Evolutionary conservation across 23 tunicate genomes (phyloP).

Genomic region (Styela plicata): DNA sequence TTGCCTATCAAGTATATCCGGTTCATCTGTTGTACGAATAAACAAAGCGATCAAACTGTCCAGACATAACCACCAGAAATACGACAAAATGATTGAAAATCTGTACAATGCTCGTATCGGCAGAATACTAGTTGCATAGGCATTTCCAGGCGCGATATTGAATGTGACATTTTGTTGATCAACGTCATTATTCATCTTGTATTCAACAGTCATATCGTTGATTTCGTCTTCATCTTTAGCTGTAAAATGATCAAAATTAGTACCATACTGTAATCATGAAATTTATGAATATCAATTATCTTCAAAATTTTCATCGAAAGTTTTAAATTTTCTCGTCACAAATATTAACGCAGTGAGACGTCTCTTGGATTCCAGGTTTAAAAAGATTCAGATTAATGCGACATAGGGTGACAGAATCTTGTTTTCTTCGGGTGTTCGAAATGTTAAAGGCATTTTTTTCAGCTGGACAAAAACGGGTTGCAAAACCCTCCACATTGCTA

Average conservation of each 20-base stretch:
- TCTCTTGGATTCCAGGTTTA: too few relatives aligned
- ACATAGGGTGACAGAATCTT: too few relatives aligned
- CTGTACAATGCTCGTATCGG: not conserved
- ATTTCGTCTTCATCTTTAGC: not conserved
- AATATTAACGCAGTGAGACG: too few relatives aligned
- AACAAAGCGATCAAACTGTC: slow-evolving; percentile 20
- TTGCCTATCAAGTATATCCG: not conserved
- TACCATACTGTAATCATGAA: too few relatives aligned
- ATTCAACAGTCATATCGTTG: not conserved
- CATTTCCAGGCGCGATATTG: slow-evolving; percentile 5
- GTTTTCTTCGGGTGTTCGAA: too few relatives aligned
- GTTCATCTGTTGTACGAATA: slow-evolving; percentile 13
- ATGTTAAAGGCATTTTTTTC: too few relatives aligned
- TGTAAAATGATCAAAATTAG: not conserved
- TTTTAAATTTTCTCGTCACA: too few relatives aligned
- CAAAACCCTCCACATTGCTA: too few relatives aligned
- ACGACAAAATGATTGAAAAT: not conserved
- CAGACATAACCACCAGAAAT: slow-evolving; percentile 28
- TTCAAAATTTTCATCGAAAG: too few relatives aligned
- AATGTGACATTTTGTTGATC: not conserved
- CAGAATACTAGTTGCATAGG: not conserved
- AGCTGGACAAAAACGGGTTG: too few relatives aligned
- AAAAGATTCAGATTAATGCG: too few relatives aligned
- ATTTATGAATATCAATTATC: too few relatives aligned
- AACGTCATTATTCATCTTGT: not conserved